Percentiles rank a stretch among this genome's conserved stretches.
Evolutionary conservation across 2,888 invertebrate species (phyloP).

Genomic region (Eupeodes luniger): DNA sequence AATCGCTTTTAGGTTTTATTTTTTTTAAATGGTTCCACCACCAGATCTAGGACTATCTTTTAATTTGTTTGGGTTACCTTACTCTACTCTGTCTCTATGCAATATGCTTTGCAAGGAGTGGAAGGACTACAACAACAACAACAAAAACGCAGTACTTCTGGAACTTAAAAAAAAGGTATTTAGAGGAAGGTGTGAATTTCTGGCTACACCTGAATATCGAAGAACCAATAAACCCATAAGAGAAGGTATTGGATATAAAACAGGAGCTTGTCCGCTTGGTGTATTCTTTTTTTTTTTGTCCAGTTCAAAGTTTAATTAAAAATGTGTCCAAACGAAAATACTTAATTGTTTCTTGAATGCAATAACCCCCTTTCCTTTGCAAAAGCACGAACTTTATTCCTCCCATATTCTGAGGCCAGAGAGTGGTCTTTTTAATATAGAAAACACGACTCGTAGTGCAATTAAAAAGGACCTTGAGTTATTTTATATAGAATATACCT

Average conservation of each 20-base stretch:
- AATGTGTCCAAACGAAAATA: conserved; percentile 64
- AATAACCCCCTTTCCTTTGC: neutral
- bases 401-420: too few relatives aligned
- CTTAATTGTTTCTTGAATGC: conserved; percentile 67
- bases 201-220: conserved; percentile 41
- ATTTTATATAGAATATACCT: neutral
- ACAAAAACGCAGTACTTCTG: conserved; percentile 20
- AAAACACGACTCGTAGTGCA: conserved; percentile 26
- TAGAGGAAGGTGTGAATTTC: neutral
- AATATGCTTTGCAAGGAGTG: neutral
- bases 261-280: neutral
- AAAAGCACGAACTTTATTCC: too few relatives aligned
- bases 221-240: conserved; percentile 8
- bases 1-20: conserved; percentile 45
- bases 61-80: conserved; percentile 55
- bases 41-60: conserved; percentile 40
- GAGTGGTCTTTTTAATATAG: neutral
- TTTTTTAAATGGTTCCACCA: neutral
- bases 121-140: neutral
- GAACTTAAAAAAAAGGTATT: neutral
- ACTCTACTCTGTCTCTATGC: neutral
- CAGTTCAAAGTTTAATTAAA: conserved; percentile 69
- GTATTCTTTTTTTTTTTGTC: conserved; percentile 2
- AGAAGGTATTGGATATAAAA: conserved; percentile 3
- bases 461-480: conserved; percentile 17